Conservation (phyloP, 92 coral and sea anemone species). For the Isaurus tuberculatus region DNA sequence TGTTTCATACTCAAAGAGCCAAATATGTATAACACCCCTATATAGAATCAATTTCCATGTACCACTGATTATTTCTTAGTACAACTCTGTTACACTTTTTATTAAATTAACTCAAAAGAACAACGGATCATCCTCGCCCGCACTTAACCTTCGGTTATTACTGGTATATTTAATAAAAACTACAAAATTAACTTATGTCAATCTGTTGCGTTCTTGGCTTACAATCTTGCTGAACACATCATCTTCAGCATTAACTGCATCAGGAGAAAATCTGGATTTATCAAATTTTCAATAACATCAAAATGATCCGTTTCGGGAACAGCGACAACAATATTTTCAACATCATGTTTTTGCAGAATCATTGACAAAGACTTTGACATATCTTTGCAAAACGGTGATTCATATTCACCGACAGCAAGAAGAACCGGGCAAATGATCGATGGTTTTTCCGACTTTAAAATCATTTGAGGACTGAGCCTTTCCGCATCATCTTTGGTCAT, state of each 20-base stretch:
- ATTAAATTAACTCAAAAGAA: not conserved
- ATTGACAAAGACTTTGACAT: constrained; percentile 61
- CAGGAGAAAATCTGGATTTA: constrained; percentile 38
- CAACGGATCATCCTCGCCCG: not conserved
- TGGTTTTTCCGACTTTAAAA: constrained; percentile 53
- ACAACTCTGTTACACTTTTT: not conserved
- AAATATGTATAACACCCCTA: too few relatives aligned
- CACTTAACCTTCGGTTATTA: too few relatives aligned
- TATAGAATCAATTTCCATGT: too few relatives aligned
- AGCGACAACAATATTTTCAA: constrained; percentile 40
- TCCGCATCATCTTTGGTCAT: constrained; percentile 73
- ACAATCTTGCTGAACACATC: not conserved
- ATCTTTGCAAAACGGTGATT: constrained; percentile 68
- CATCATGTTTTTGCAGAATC: constrained; percentile 50
- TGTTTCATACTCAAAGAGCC: too few relatives aligned
- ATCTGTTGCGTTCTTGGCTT: too few relatives aligned
- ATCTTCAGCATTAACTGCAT: constrained; percentile 49
- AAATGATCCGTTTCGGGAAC: constrained; percentile 73
- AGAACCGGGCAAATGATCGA: constrained; percentile 67
- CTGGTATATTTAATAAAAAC: too few relatives aligned
- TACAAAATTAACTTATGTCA: too few relatives aligned
- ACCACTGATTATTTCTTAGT: too few relatives aligned
- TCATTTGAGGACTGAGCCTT: constrained; percentile 71
- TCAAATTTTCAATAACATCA: constrained; percentile 58
- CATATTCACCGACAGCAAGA: constrained; percentile 70